Evolutionary conservation across 2,113 vertebrate genomes (phyloP), one percentile per base, ranked within the genome.

Genomic region (Callipepla squamata): DNA sequence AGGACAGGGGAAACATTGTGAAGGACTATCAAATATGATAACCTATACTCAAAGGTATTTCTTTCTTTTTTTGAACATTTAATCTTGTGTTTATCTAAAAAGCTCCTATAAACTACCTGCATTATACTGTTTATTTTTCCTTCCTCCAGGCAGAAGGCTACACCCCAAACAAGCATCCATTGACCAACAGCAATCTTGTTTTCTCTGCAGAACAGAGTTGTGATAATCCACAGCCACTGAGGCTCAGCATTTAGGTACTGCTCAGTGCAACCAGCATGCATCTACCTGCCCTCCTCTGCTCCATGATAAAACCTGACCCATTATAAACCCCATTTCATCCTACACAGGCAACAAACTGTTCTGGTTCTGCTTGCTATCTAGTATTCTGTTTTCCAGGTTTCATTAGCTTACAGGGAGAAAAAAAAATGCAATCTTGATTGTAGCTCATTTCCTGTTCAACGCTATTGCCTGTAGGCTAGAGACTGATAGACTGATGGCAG

Each of bases 351-450:
- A 66, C 5, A 87, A 85, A 22, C 57, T 87, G 30, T 58, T 90
- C 55, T 48, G 7, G 47, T 69, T 89, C 85, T 55, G 19, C 45
- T 87, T 85, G 21, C 23, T 69, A 80, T 23, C 8, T 23, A 28
- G 7, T 69, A 50, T 91, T 92, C 85, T 89, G 38, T 40, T 91
- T 87, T 94, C 61, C 40, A 57, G 38, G 15, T 80, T 77, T 85
- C 75, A 80, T 85, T 74, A 74, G 16, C 34, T 83, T 76, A 74
- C 21, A 47, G 40, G 7, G 8, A 66, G 6, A 38, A 36, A 59
- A 86, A 81, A 66, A 38, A 11, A 3, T 58, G 78, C 58, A 20
- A 7, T n/a, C 26, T 45, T 87, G 75, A 61, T 3, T 0, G 58
- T 69, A 59, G 48, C 57, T 91, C 59, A 89, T 95, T 95, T 91